Evolutionary conservation across 2,113 vertebrate species (phyloP).

Genomic region (Tragelaphus scriptus): DNA sequence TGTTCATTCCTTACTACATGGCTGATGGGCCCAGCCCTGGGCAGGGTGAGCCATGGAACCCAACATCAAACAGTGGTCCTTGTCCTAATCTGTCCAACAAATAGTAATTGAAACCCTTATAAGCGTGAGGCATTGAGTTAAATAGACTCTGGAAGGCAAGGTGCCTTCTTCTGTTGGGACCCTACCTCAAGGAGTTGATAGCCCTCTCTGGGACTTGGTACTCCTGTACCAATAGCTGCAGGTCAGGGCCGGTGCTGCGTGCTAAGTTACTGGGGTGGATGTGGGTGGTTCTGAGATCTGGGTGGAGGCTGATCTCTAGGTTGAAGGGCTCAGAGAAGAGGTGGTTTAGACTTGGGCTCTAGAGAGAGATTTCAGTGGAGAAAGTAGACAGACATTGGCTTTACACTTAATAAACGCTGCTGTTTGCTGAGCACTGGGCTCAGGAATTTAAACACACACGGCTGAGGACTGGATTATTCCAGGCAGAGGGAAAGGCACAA

Average conservation of each 20-base stretch:
- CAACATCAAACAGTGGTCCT: neutral
- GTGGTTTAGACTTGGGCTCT: neutral
- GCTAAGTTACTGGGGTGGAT: neutral
- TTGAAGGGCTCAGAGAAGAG: neutral
- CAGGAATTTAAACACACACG: neutral
- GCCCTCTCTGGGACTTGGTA: rapidly evolving
- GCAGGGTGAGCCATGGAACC: rapidly evolving
- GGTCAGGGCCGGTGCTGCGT: rapidly evolving
- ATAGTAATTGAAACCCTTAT: too few relatives aligned
- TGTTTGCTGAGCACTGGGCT: neutral
- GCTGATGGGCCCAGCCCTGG: neutral
- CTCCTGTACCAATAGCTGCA: rapidly evolving
- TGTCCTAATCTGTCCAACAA: neutral
- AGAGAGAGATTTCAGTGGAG: neutral
- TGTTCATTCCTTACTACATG: neutral
- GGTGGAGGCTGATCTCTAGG: neutral
- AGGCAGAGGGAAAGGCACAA: neutral
- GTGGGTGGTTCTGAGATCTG: neutral
- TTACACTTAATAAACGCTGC: neutral
- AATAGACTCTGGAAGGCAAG: neutral
- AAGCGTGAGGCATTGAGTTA: neutral
- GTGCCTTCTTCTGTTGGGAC: too few relatives aligned
- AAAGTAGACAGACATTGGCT: neutral
- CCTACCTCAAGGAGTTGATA: neutral
- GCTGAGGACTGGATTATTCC: neutral